phyloP scores from a whole-genome alignment of 2,797 vertebrate genomes.

The Tragopan temminckii region DNA sequence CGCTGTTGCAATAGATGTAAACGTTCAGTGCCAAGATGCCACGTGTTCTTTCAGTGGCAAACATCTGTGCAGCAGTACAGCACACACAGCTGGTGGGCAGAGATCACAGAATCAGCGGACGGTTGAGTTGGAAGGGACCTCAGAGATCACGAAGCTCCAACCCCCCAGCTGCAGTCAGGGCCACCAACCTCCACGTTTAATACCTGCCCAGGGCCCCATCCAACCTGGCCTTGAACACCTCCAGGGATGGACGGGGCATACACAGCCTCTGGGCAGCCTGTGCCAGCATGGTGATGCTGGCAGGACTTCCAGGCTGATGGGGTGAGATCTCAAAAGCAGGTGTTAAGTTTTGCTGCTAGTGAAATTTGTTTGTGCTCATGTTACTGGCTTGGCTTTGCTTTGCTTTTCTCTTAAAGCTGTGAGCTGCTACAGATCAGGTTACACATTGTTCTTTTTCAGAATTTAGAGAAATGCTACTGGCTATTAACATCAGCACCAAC shows the following conservation, averaged over 20 bases:
- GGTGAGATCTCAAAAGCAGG: neutral
- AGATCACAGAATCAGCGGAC: no score
- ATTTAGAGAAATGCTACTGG: neutral
- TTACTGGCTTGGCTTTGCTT: neutral
- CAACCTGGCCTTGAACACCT: no score
- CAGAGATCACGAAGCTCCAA: no score
- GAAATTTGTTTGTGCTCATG: neutral
- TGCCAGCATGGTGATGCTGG: neutral
- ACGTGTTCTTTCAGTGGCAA: neutral
- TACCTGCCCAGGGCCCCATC: no score
- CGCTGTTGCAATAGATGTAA: neutral
- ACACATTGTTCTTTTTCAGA: neutral
- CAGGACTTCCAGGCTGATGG: neutral
- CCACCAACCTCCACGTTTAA: no score
- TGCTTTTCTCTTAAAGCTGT: neutral
- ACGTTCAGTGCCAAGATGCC: neutral
- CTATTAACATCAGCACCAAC: neutral
- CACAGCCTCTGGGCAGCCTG: no score
- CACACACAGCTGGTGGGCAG: neutral
- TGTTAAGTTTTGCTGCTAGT: neutral
- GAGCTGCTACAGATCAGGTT: neutral
- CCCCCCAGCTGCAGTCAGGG: rapidly evolving
- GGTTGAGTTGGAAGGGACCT: no score
- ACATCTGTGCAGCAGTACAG: neutral
- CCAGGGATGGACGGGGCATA: no score